Evolutionary conservation across 2,888 invertebrate genomes (phyloP).

Genomic region (Lasioglossum malachurum): DNA sequence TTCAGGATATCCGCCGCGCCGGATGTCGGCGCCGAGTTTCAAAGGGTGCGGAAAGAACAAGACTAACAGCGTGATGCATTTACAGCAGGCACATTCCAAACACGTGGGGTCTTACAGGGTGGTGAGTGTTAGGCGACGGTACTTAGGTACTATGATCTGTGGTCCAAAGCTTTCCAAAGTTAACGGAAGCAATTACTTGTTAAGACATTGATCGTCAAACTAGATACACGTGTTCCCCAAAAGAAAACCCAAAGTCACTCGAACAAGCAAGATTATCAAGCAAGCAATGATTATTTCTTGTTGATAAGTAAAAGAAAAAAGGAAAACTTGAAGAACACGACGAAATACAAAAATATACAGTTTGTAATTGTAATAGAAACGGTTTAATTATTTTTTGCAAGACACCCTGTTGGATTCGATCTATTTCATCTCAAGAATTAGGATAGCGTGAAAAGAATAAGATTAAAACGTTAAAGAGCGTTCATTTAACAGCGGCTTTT

Average conservation of each 20-base stretch:
- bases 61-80: constrained; percentile 70
- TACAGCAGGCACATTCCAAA: constrained; percentile 75
- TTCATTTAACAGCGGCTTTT: background rate
- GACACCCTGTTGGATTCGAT: no score
- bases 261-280: no score
- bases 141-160: constrained; percentile 38
- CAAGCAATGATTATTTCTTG: no score
- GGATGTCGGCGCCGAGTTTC: background rate
- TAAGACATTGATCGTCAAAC: no score
- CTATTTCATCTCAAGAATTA: no score
- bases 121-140: constrained; percentile 14
- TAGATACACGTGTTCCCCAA: no score
- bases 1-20: background rate
- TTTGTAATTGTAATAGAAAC: no score
- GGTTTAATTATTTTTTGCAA: no score
- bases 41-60: constrained; percentile 49
- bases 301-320: no score
- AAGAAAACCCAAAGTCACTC: no score
- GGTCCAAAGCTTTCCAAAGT: constrained; percentile 18
- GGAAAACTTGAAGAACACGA: no score
- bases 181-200: background rate
- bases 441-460: background rate
- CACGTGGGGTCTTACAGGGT: constrained; percentile 12
- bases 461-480: background rate
- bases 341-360: no score